These are phyloP conservation scores for Caenorhabditis brenneri DNA, from an alignment of 1,140 invertebrate genomes.

Conservation along the genomic window DNA sequence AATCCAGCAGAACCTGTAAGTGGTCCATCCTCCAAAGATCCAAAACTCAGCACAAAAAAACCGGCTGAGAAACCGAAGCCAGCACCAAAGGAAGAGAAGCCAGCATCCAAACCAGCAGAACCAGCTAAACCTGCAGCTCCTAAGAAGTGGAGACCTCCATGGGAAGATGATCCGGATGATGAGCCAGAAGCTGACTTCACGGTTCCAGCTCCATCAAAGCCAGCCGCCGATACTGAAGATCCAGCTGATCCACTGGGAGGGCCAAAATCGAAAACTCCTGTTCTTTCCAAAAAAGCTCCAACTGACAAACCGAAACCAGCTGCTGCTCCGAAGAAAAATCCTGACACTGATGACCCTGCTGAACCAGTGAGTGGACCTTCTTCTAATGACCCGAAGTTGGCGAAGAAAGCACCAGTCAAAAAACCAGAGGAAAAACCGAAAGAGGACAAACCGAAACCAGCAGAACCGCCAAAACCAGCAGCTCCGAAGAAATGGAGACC, in stretches of 20 bases:
- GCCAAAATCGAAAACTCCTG: not conserved
- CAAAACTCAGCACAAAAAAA: not conserved
- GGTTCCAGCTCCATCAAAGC: not conserved
- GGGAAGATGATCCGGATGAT: not conserved
- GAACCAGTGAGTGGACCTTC: not conserved
- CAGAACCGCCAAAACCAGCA: conserved; percentile 2
- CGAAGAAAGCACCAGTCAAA: not conserved
- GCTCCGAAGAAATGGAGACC: conserved; percentile 7
- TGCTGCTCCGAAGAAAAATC: not conserved
- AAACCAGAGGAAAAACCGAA: not conserved
- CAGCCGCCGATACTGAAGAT: not conserved
- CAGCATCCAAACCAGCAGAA: not conserved
- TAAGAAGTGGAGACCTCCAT: conserved; percentile 5
- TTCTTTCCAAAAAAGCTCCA: not conserved
- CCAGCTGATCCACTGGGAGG: not conserved
- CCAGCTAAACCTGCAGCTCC: not conserved
- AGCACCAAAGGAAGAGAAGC: not conserved
- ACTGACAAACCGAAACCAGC: not conserved
- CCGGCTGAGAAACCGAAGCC: not conserved
- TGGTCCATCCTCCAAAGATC: not conserved
- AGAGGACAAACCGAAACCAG: not conserved
- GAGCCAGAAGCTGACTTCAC: conserved; percentile 34
- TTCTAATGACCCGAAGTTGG: not conserved
- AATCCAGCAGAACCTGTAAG: not conserved
- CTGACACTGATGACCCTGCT: not conserved